A percentile compares a stretch with the other conserved stretches of the same genome.
Evolutionary conservation across 2,888 invertebrate species (phyloP).

Genomic region (Bugulina stolonifera): DNA sequence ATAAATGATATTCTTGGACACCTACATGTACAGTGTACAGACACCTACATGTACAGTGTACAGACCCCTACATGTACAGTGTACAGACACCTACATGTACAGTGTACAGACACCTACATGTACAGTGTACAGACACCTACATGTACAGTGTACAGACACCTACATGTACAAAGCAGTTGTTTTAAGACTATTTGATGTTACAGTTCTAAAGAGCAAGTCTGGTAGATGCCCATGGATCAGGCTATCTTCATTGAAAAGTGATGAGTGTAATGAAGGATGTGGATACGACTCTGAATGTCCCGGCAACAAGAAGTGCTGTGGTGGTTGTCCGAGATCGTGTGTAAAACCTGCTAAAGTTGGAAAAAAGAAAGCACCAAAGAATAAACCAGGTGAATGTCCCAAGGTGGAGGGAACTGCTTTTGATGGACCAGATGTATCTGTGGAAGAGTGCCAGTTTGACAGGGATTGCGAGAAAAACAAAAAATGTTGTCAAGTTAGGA

Average conservation of each 20-base stretch:
- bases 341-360: neutral
- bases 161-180: too few relatives aligned
- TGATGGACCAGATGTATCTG: too few relatives aligned
- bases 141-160: too few relatives aligned
- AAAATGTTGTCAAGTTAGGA: neutral
- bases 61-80: too few relatives aligned
- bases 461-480: neutral
- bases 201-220: neutral
- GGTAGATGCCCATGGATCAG: neutral
- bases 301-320: slow-evolving; percentile 19
- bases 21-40: too few relatives aligned
- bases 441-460: neutral
- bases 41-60: too few relatives aligned
- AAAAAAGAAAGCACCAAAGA: neutral
- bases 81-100: too few relatives aligned
- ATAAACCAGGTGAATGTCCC: neutral
- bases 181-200: too few relatives aligned
- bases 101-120: too few relatives aligned
- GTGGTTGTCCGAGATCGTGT: slow-evolving; percentile 9
- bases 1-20: too few relatives aligned
- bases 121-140: too few relatives aligned
- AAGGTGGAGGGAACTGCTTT: too few relatives aligned
- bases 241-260: neutral
- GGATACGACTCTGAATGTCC: neutral
- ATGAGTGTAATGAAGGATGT: neutral